These are phyloP conservation scores for Oreochromis mossambicus DNA, from an alignment of 2,797 vertebrate genomes.

Conservation along the genomic window DNA sequence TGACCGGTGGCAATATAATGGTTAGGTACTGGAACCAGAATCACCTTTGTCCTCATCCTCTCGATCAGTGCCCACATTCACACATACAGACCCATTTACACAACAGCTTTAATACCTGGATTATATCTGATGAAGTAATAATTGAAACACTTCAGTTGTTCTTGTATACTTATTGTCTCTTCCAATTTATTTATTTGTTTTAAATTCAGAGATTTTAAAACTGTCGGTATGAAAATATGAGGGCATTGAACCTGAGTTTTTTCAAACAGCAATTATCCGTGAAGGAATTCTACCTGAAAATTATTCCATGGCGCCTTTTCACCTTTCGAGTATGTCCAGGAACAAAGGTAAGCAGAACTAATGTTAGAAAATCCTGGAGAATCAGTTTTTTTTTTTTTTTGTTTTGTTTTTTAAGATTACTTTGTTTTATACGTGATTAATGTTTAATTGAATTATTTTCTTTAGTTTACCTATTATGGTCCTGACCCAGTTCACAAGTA, in stretches of 20 bases:
- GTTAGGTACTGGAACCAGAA: not conserved
- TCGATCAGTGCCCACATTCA: not conserved
- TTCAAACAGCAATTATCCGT: constrained; percentile 93
- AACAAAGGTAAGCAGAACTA: constrained; percentile 85
- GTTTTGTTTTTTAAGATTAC: not conserved
- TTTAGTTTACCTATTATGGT: constrained; percentile 93
- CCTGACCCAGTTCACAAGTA: constrained; percentile 95
- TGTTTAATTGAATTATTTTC: not conserved
- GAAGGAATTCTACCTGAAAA: constrained; percentile 99
- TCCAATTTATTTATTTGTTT: not conserved
- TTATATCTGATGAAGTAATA: not conserved
- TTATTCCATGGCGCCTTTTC: constrained; percentile 98
- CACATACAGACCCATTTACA: not conserved
- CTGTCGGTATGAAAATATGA: not conserved
- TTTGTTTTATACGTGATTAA: not conserved
- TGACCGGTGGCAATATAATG: not conserved
- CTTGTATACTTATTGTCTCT: not conserved
- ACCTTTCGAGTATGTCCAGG: constrained; percentile 98
- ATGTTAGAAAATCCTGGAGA: not conserved
- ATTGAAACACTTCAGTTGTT: not conserved
- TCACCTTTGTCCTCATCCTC: not conserved
- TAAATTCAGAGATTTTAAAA: not conserved
- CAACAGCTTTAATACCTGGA: not conserved
- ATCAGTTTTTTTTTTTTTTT: not conserved
- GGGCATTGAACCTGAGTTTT: not conserved